Evolutionary conservation across 2,113 vertebrate species (phyloP).

Genomic region (Terrapene triunguis): DNA sequence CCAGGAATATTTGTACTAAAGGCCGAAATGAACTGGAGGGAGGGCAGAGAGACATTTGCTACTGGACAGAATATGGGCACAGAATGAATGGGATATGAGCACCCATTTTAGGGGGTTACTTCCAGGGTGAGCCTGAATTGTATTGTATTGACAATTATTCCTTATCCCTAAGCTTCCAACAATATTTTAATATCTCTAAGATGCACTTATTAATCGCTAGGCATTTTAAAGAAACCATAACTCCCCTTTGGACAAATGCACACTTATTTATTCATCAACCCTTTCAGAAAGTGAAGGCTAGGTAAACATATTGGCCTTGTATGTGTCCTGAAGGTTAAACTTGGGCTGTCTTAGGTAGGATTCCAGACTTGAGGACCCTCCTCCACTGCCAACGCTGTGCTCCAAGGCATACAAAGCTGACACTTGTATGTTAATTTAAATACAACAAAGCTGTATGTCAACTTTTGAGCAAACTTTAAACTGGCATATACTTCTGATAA

Average conservation of each 20-base stretch:
- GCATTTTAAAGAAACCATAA: neutral
- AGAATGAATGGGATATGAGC: neutral
- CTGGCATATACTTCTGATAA: neutral
- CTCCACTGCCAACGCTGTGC: neutral
- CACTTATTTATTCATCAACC: neutral
- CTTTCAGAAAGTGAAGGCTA: neutral
- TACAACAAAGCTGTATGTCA: neutral
- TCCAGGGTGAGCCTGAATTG: neutral
- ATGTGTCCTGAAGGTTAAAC: rapidly evolving
- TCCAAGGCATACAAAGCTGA: neutral
- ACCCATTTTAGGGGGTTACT: neutral
- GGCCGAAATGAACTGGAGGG: neutral
- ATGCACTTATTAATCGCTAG: neutral
- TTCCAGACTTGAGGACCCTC: neutral
- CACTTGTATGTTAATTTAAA: neutral
- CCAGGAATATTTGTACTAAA: neutral
- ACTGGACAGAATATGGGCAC: neutral
- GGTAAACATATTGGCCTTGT: neutral
- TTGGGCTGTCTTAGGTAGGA: rapidly evolving
- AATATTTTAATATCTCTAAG: neutral
- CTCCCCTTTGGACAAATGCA: neutral
- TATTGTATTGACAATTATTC: neutral
- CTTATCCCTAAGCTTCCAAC: neutral
- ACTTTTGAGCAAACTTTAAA: neutral
- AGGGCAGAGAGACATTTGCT: neutral